Evolutionary conservation across 2,113 vertebrate species (phyloP).

Genomic region (Macrotus californicus): DNA sequence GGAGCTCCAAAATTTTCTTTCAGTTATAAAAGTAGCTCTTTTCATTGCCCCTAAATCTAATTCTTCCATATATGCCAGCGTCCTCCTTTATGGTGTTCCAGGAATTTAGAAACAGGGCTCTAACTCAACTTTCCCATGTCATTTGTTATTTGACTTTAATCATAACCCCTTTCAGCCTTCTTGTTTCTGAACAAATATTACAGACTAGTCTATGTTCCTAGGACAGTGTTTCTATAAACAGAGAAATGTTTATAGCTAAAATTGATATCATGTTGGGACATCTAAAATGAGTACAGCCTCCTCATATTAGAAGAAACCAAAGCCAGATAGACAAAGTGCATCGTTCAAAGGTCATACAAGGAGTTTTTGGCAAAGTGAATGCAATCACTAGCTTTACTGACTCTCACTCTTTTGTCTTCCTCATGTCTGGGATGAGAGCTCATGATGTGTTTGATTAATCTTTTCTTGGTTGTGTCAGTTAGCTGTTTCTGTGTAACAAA

Average conservation of each 20-base stretch:
- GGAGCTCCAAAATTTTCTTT: neutral
- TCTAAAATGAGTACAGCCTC: neutral
- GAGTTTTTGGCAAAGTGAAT: neutral
- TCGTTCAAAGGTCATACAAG: neutral
- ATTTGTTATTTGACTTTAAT: conserved; percentile 18
- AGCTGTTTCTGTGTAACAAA: neutral
- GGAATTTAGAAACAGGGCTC: neutral
- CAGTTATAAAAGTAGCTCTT: neutral
- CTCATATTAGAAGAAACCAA: conserved; percentile 10
- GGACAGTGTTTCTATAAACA: neutral
- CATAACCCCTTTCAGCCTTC: neutral
- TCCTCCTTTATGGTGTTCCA: neutral
- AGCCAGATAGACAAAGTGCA: neutral
- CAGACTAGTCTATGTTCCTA: neutral
- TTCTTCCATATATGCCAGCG: neutral
- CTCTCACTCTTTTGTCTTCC: neutral
- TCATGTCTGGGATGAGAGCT: neutral
- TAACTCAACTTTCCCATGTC: neutral
- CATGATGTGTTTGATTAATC: neutral
- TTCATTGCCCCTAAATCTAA: neutral
- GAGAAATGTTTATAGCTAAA: neutral
- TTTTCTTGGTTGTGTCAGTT: neutral
- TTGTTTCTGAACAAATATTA: conserved; percentile 1
- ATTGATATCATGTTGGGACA: neutral
- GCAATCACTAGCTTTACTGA: neutral